Conservation (phyloP, 2,113 vertebrate genomes). For the Rhodinocichla rosea region DNA sequence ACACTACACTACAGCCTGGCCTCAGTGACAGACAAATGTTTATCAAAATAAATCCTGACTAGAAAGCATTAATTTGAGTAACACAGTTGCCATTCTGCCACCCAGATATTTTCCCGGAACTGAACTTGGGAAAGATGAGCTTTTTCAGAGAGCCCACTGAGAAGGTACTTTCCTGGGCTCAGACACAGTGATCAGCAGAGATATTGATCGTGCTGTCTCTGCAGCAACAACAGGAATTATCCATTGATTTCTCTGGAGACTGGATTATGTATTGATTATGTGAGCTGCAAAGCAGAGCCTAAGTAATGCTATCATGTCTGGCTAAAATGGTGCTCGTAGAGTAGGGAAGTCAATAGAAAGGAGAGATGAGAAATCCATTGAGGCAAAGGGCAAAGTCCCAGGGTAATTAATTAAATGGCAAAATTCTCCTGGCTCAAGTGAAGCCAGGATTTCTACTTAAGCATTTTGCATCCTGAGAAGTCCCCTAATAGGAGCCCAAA, state of each 20-base stretch:
- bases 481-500: constrained; percentile 7
- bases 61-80: constrained; percentile 32
- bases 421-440: background rate
- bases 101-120: constrained; percentile 14
- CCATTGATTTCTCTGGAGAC: constrained; percentile 56
- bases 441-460: constrained; percentile 16
- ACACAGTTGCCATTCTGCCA: background rate
- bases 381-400: constrained; percentile 46
- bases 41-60: constrained; percentile 27
- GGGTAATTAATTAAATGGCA: constrained; percentile 44
- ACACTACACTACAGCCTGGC: background rate
- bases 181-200: constrained; percentile 29
- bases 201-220: constrained; percentile 14
- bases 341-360: constrained; percentile 50
- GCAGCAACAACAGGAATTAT: constrained; percentile 51
- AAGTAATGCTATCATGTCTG: constrained; percentile 46
- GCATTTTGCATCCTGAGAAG: constrained; percentile 37
- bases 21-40: background rate
- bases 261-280: constrained; percentile 40
- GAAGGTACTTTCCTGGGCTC: constrained; percentile 12
- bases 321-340: constrained; percentile 24
- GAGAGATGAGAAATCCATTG: constrained; percentile 55
- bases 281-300: constrained; percentile 11
- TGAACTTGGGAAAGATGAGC: background rate
- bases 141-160: background rate